Evolutionary conservation across 2,113 vertebrate species (phyloP).

Genomic region (Rhynchomys soricoides): DNA sequence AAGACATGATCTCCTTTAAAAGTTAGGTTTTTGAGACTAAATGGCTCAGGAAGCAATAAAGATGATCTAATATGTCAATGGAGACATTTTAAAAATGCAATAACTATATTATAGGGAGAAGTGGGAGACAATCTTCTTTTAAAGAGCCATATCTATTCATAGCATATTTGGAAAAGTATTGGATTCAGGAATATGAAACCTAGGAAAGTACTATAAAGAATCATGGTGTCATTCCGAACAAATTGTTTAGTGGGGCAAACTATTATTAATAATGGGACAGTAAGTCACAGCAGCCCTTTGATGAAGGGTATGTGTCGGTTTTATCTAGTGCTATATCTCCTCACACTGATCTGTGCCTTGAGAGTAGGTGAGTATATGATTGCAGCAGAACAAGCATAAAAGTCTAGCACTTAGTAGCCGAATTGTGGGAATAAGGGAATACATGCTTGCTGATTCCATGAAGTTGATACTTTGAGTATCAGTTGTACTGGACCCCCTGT

Average conservation of each 20-base stretch:
- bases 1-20: conserved; percentile 64
- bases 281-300: neutral
- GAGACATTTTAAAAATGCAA: conserved; percentile 64
- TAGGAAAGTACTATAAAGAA: conserved; percentile 51
- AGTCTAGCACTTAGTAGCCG: neutral
- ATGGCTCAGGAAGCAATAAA: conserved; percentile 74
- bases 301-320: neutral
- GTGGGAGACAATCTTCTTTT: conserved; percentile 70
- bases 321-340: neutral
- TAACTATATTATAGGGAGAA: conserved; percentile 67
- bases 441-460: neutral
- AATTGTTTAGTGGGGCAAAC: conserved; percentile 55
- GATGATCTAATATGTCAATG: conserved; percentile 76
- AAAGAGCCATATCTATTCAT: conserved; percentile 75
- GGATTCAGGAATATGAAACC: conserved; percentile 61
- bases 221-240: conserved; percentile 18
- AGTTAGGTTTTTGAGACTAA: conserved; percentile 75
- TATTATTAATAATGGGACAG: conserved; percentile 1
- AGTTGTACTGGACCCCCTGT: neutral
- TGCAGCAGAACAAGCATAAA: conserved; percentile 41
- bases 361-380: neutral
- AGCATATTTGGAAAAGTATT: conserved; percentile 73
- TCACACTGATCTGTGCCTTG: neutral
- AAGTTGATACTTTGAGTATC: neutral
- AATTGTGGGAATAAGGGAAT: conserved; percentile 5